phyloP scores from a whole-genome alignment of 2,113 vertebrate species.

The Platycercus adscitus region DNA sequence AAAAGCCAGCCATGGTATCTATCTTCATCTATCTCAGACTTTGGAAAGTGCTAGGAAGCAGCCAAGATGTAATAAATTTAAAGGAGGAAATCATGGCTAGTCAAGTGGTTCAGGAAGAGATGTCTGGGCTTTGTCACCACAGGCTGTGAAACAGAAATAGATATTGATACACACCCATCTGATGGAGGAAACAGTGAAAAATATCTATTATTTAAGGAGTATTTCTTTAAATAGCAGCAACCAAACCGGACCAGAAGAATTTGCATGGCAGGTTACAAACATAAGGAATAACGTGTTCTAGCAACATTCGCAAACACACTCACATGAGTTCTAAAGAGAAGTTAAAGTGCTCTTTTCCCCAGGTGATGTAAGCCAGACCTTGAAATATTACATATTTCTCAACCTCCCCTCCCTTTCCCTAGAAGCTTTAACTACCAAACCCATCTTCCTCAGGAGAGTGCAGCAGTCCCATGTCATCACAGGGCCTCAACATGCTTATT shows the following conservation, averaged over 20 bases:
- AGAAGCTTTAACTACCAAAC: background rate
- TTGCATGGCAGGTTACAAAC: background rate
- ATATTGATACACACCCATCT: constrained; percentile 18
- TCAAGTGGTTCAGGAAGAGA: constrained; percentile 42
- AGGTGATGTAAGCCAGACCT: background rate
- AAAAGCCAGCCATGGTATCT: background rate
- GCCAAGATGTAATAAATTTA: constrained; percentile 34
- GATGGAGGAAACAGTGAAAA: constrained; percentile 28
- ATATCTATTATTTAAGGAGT: constrained; percentile 8
- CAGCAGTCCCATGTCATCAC: background rate
- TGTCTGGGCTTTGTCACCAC: constrained; percentile 35
- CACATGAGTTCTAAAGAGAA: background rate
- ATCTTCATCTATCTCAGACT: background rate
- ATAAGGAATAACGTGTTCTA: background rate
- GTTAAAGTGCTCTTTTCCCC: background rate
- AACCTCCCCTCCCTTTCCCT: background rate
- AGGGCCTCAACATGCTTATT: background rate
- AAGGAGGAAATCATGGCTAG: constrained; percentile 25
- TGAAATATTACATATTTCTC: background rate
- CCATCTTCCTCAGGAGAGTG: background rate
- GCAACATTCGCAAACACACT: background rate
- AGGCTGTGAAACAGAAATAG: constrained; percentile 38
- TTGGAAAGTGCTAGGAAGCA: background rate
- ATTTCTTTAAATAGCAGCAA: constrained; percentile 20
- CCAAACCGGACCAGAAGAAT: background rate